Evolutionary conservation across 2,888 invertebrate genomes (phyloP), one percentile per base, ranked within the genome.

Genomic region (Phyllotreta cruciferae): DNA sequence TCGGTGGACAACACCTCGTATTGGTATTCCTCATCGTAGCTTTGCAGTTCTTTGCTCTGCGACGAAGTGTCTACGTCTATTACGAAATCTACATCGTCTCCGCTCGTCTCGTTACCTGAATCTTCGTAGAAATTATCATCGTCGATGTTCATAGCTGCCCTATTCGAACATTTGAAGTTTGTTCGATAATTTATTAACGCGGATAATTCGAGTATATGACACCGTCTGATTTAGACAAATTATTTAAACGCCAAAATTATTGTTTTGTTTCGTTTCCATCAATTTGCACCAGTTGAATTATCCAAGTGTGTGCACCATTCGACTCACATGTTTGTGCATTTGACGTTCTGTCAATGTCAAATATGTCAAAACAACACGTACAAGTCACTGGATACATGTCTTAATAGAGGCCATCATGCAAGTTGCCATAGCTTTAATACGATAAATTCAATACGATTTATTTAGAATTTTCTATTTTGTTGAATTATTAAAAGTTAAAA

Each of bases 1-100:
- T 98, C 97, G 55, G 96, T 96, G 66, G 96, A 93, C 73, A 98
- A 85, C 74, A 98, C 96, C 83, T 96, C 94, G 81, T 91, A 97
- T 61, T 92, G 93, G 84, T 95, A 97, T 75, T 97, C 96, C 75
- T 98, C 97, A 69, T 89, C 87, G 75, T 92, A 92, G 73, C 87
- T 87, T 79, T 91, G 90, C 75, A 91, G 85, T 82, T 93, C 93
- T 76, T 89, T 88, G 53, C 56, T 61, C 70, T 88, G 88, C 79
- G 88, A 88, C 74, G 87, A 88, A 72, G 88, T 87, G 79, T 93
- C 93, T 75, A 89, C 89, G 82, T 93, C 92, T 89, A 93, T 92
- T 72, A 90, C 93, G 84, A 94, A 94, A 82, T 94, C 95, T 79
- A 94, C 94, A 85, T 95, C 96, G 81, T 96, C 96, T 74, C 95